Evolutionary conservation across 2,113 vertebrate genomes (phyloP), one percentile per base, ranked within the genome.

Genomic region (Nerophis ophidion): DNA sequence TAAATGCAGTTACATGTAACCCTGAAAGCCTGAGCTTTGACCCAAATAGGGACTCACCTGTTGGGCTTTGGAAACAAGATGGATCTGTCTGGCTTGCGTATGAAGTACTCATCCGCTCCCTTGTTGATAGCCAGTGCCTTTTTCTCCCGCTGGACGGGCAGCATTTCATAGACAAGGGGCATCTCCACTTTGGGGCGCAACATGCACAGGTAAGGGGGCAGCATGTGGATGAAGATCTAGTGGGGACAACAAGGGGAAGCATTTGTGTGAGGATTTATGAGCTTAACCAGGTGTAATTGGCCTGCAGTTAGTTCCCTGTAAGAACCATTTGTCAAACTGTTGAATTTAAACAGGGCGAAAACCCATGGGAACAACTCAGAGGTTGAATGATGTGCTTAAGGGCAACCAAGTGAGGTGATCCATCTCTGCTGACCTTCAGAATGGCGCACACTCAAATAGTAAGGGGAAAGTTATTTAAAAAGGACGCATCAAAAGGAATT

Each of bases 211-310:
- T 92, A 95, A 0, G 77, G 81, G 2, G 94, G 93, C 8, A 96
- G 86, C 55, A 87, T 85, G 78, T 93, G 91, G 77, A 96, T 93
- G 65, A 95, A 96, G 68, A 94, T 93, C 94, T 96, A 53, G 33
- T 10, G 11, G 16, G 19, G 55, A 5, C 36, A 13, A 58, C n/a
- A n/a, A 56, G 15, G 35, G 11, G 35, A 16, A 15, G 7, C 8
- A 10, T 54, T 63, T 38, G 49, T 63, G 61, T 48, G 0, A 7
- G 66, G 68, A 72, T 78, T 80, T 60, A 82, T 64, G 53, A 56
- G 5, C 47, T 46, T 50, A 48, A 62, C 68, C 50, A 45, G 60
- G 61, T 65, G 48, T 9, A 11, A 48, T 74, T 63, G 51, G 42
- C 15, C 63, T 59, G 58, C 47, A 53, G 76, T 78, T 61, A 53